These are phyloP conservation scores for Anguilla japonica DNA, from an alignment of 2,113 vertebrate genomes.

Conservation along the genomic window DNA sequence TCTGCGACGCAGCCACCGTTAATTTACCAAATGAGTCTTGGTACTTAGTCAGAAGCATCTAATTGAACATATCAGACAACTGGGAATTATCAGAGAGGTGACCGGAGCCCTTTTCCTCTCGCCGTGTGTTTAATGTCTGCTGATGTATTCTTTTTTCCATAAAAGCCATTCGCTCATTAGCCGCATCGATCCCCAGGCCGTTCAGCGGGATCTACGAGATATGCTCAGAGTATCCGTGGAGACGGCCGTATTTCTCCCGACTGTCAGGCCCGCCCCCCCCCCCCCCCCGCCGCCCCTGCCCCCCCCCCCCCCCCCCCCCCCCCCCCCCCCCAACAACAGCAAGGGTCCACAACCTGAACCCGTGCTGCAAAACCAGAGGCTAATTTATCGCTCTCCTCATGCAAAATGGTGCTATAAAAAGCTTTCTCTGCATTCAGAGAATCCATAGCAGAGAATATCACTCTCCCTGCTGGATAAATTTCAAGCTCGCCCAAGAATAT, in stretches of 20 bases:
- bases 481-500: constrained; percentile 21
- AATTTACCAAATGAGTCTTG: neutral
- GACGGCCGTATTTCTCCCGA: neutral
- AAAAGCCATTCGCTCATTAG: constrained; percentile 7
- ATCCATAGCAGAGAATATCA: constrained; percentile 20
- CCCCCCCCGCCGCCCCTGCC: neutral
- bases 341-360: neutral
- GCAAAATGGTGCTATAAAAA: neutral
- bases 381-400: neutral
- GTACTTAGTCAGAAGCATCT: neutral
- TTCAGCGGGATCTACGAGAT: neutral
- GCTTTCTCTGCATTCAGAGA: constrained; percentile 34
- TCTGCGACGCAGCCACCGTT: neutral
- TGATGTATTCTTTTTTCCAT: constrained; percentile 15
- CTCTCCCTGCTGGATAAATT: constrained; percentile 12
- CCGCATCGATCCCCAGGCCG: neutral
- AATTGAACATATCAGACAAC: neutral
- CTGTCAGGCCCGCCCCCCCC: neutral
- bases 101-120: neutral
- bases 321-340: neutral
- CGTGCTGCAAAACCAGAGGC: neutral
- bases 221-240: constrained; percentile 2
- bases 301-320: neutral
- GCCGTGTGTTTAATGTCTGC: constrained; percentile 8
- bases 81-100: neutral